Evolutionary conservation across 1,140 invertebrate species (phyloP), one percentile per base, ranked within the genome.

Genomic region (Drosophila serrata): DNA sequence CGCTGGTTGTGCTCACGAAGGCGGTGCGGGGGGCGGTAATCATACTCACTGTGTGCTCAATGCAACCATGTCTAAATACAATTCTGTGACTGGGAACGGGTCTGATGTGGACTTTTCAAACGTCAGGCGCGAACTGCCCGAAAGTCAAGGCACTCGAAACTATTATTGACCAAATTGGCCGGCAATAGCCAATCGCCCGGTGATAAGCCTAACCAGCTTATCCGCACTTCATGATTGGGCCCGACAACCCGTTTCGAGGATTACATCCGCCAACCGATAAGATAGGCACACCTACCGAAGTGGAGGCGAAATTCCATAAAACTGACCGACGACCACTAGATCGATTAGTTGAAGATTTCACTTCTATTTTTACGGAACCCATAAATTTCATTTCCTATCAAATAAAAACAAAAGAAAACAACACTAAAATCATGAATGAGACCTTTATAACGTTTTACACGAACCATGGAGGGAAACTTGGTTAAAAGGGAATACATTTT

Each of bases 31-130:
- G 17, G 9, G n/a, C 40, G 40, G 40, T 27, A 37, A 12, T 27
- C 45, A 6, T 70, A 72, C 68, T 72, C 29, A 72, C 68, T 48
- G 12, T 37, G 7, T 40, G 42, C 56, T 67, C 55, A 75, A 43
- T 70, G 64, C 68, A 72, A 70, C 68, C 68, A 72, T 72, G 68
- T 57, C 53, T 31, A 12, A 33, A 31, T 33, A 15, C 33, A 43
- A 24, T 8, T 70, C 19, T 40, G 24, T 17, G 13, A 8, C n/a
- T 9, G 22, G 7, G 19, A n/a, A n/a, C n/a, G n/a, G n/a, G n/a
- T 17, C 27, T 40, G 33, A 11, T 39, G 42, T 40, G 33, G 19
- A 19, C 43, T n/a, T 27, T 69, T 19, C 17, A 29, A 58, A 37
- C 33, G 64, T 24, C 33, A 22, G 33, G 49, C 65, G 24, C 51